Base-by-base conservation (phyloP, 2,113 vertebrate genomes). In the Tragelaphus buxtoni region DNA sequence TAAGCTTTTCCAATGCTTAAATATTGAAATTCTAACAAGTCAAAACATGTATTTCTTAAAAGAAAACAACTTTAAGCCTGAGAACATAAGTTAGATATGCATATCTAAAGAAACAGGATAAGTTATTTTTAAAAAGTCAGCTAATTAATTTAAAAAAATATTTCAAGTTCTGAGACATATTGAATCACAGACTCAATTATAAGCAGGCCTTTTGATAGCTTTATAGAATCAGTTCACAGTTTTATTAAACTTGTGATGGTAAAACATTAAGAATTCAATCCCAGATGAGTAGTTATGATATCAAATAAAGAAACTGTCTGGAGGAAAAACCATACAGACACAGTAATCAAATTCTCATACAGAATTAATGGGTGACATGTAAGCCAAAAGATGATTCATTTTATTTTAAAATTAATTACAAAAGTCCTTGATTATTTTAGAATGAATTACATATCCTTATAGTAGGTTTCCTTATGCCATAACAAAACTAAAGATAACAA, bases 261-360 rank as follows among this genome's bases (percentile, higher is more conserved):
- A 90, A 96, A 10, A 4, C 53, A 96, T 95, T 6, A 81, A 84
- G 63, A 20, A 39, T 88, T 84, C 7, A 83, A 39, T 72, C 3
- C 51, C 51, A 95, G 35, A 56, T 56, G 56, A 91, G 77, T 24
- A 30, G 91, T 51, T 86, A 1, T 35, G 4, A 42, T 90, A 89
- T 76, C 72, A 96, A 96, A 98, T 88, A 95, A 97, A 93, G 92
- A 45, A 95, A 83, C 85, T 60, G 97, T 97, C 95, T 96, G 90
- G 94, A 97, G 39, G 82, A 83, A 96, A 92, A 81, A 61, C 35
- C 17, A 9, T 74, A 85, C 81, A 97, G 97, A 98, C 92, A 93
- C 2, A n/a, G 35, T 97, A 96, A 92, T 88, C 87, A 88, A 60
- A 97, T 93, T 94, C 84, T n/a, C 32, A 91, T 14, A 74, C 17